Evolutionary conservation across 2,888 invertebrate species (phyloP).

Genomic region (Dendrolimus pini): DNA sequence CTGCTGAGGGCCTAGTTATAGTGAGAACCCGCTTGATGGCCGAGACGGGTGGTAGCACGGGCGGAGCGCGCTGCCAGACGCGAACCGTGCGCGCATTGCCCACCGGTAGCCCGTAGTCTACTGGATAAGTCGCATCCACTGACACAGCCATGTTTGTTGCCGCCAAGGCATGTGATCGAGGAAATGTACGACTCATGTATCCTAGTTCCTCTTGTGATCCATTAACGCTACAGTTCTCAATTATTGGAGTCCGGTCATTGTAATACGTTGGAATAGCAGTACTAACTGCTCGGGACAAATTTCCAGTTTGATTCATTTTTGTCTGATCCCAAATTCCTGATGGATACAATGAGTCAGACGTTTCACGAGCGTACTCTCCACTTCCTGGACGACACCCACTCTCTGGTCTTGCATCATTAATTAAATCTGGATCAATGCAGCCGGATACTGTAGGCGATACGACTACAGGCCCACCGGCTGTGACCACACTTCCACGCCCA

Average conservation of each 20-base stretch:
- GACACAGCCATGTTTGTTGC: conserved; percentile 69
- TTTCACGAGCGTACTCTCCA: conserved; percentile 87
- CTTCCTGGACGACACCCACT: conserved; percentile 78
- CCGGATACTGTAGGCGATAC: conserved; percentile 85
- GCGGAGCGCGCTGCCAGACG: conserved; percentile 92
- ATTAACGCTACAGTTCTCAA: conserved; percentile 77
- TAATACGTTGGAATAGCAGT: conserved; percentile 78
- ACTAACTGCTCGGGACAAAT: conserved; percentile 76
- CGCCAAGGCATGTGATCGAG: conserved; percentile 63
- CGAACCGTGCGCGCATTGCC: conserved; percentile 85
- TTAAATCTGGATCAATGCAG: conserved; percentile 89
- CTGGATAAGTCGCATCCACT: conserved; percentile 78
- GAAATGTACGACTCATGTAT: conserved; percentile 78
- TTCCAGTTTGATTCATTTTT: conserved; percentile 66
- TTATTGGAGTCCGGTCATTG: conserved; percentile 86
- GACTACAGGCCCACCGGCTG: conserved; percentile 79
- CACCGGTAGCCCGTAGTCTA: conserved; percentile 87
- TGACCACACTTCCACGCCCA: conserved; percentile 80
- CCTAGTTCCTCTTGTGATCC: conserved; percentile 79
- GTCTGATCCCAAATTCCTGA: conserved; percentile 86
- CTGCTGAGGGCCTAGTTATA: conserved; percentile 90
- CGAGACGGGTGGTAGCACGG: conserved; percentile 89
- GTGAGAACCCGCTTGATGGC: conserved; percentile 90
- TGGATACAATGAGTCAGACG: conserved; percentile 85
- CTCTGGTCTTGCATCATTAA: conserved; percentile 86